Evolutionary conservation across 2,888 invertebrate species (phyloP).

Genomic region (Anaspis maculata): DNA sequence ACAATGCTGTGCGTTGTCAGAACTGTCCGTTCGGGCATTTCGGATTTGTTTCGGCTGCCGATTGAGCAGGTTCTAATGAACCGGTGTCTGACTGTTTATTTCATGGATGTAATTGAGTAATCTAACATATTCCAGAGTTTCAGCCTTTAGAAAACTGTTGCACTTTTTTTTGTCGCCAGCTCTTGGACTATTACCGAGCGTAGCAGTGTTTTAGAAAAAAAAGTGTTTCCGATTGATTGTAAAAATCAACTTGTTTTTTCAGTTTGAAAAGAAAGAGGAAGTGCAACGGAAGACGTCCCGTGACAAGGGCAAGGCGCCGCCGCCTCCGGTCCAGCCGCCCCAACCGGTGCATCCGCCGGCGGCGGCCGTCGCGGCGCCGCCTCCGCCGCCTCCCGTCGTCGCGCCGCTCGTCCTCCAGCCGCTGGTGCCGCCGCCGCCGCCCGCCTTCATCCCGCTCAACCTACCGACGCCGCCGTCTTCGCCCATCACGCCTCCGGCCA

Average conservation of each 20-base stretch:
- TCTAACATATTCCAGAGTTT: too few species aligned
- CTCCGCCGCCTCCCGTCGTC: slow-evolving; percentile 22
- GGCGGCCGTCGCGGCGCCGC: slow-evolving; percentile 24
- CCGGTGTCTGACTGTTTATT: too few species aligned
- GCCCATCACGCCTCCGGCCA: slow-evolving; percentile 35
- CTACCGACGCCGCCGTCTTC: slow-evolving; percentile 39
- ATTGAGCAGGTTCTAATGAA: too few species aligned
- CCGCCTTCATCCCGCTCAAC: slow-evolving; percentile 14
- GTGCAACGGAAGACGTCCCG: slow-evolving; percentile 48
- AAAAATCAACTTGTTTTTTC: slow-evolving; percentile 12
- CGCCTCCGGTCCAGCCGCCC: slow-evolving; percentile 29
- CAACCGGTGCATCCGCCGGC: slow-evolving; percentile 25
- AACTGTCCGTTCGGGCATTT: too few species aligned
- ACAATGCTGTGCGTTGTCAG: too few species aligned
- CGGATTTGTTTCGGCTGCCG: too few species aligned
- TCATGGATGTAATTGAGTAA: too few species aligned
- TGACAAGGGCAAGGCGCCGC: slow-evolving; percentile 57
- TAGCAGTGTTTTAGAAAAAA: background rate
- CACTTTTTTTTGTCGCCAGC: too few species aligned
- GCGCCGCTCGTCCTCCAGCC: slow-evolving; percentile 16
- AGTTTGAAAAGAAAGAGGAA: slow-evolving; percentile 61
- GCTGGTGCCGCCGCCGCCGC: slow-evolving; percentile 34
- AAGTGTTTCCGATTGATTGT: too few species aligned
- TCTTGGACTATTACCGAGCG: too few species aligned
- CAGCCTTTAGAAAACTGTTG: too few species aligned